phyloP scores from a whole-genome alignment of 2,797 vertebrate species.

The Gallinago nigripennis region DNA sequence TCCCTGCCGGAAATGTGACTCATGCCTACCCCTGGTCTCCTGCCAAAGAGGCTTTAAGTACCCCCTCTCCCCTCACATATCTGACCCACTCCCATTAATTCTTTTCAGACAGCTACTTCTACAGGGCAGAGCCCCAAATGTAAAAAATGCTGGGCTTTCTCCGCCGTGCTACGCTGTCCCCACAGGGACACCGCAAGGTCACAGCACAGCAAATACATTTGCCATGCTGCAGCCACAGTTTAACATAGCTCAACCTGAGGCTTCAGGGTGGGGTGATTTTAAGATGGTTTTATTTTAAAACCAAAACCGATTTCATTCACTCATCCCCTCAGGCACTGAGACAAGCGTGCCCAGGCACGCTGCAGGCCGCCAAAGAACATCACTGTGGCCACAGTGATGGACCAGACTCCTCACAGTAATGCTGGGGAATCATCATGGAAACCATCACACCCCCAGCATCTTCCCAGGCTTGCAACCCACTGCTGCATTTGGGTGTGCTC shows the following conservation, averaged over 20 bases:
- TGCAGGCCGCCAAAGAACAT: not conserved
- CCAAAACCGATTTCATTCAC: not conserved
- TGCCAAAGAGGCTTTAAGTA: not conserved
- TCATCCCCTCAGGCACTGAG: rapidly evolving
- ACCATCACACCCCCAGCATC: rapidly evolving
- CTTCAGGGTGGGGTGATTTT: not conserved
- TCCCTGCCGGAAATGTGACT: not conserved
- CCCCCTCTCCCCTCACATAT: not conserved
- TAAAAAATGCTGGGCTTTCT: not conserved
- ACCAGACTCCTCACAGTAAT: not conserved
- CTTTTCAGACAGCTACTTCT: not conserved
- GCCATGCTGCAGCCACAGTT: not conserved
- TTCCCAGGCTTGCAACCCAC: not conserved
- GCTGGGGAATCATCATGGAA: not conserved
- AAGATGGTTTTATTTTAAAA: not conserved
- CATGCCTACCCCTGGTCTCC: not conserved
- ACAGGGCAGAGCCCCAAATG: not conserved
- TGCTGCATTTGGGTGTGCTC: not conserved
- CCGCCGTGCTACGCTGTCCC: rapidly evolving
- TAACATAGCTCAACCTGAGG: not conserved
- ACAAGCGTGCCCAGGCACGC: rapidly evolving
- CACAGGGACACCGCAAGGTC: not conserved
- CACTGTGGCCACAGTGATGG: no score
- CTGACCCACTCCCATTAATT: not conserved
- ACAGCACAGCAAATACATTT: not conserved